Percentiles rank a stretch among this genome's conserved stretches.
Conservation (phyloP, 1,140 invertebrate species). For the Pogonognathellus flavescens region DNA sequence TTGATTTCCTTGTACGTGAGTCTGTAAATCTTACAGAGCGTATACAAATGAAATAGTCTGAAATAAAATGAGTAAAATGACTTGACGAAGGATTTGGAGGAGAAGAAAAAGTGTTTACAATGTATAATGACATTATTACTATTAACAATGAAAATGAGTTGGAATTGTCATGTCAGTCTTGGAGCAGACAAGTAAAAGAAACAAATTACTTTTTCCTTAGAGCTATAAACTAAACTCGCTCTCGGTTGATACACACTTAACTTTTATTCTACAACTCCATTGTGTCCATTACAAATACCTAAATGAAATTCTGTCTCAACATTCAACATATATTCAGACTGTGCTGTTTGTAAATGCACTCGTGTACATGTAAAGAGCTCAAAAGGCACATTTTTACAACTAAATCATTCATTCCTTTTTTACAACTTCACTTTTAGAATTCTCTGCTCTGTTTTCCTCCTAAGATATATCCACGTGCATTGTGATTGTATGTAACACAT, state of each 20-base stretch:
- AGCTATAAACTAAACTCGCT: neutral
- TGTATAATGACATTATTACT: constrained; percentile 37
- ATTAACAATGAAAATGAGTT: constrained; percentile 22
- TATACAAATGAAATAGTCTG: neutral
- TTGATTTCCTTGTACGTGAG: no score
- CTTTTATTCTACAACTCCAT: neutral
- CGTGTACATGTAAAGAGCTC: neutral
- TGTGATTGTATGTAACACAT: neutral
- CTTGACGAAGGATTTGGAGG: constrained; percentile 1
- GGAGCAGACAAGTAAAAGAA: constrained; percentile 6
- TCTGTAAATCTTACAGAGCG: no score
- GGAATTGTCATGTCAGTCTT: constrained; percentile 8
- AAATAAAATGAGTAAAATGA: neutral
- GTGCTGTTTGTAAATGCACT: no score
- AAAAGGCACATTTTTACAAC: neutral
- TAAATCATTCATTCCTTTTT: neutral
- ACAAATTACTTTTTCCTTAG: constrained; percentile 36
- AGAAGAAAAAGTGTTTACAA: constrained; percentile 26
- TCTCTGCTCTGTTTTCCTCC: no score
- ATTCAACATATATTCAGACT: neutral
- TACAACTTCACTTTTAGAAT: no score
- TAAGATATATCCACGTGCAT: neutral
- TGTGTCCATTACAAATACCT: neutral
- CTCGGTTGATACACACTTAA: neutral
- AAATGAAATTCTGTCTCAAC: constrained; percentile 17